Conservation (phyloP, 2,113 vertebrate species). For the Ariopsis seemanni region DNA sequence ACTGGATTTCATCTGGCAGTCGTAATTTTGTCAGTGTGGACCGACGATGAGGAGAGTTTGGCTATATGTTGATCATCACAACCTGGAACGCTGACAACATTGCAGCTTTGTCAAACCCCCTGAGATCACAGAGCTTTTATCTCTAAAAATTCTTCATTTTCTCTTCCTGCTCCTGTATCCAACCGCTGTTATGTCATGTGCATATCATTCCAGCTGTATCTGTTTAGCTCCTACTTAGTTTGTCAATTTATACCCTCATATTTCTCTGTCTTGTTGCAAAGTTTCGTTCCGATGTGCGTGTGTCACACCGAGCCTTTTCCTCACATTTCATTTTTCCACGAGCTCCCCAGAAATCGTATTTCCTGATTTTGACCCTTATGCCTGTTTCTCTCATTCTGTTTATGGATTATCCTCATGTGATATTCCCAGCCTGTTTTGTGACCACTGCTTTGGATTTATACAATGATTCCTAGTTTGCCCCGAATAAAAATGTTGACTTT, state of each 20-base stretch:
- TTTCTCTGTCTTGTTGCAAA: neutral
- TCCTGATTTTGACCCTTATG: neutral
- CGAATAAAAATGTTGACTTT: neutral
- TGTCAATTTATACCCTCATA: neutral
- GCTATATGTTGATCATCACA: neutral
- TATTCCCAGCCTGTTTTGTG: neutral
- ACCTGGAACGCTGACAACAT: neutral
- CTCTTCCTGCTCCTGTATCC: neutral
- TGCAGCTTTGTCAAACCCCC: neutral
- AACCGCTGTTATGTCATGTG: neutral
- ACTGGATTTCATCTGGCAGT: neutral
- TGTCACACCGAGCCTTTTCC: too few species aligned
- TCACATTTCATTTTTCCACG: too few species aligned
- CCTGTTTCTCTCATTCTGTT: neutral
- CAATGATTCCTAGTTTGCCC: neutral
- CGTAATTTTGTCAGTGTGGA: conserved; percentile 13
- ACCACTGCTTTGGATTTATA: too few species aligned
- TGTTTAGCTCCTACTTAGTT: neutral
- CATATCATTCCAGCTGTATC: neutral
- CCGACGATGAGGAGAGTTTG: neutral
- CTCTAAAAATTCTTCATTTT: neutral
- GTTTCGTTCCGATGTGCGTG: neutral
- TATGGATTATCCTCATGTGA: neutral
- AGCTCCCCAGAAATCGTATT: neutral
- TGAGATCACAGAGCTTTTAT: neutral